These are phyloP conservation scores for Homarus gammarus DNA, from an alignment of 2,888 invertebrate genomes.

Conservation along the genomic window DNA sequence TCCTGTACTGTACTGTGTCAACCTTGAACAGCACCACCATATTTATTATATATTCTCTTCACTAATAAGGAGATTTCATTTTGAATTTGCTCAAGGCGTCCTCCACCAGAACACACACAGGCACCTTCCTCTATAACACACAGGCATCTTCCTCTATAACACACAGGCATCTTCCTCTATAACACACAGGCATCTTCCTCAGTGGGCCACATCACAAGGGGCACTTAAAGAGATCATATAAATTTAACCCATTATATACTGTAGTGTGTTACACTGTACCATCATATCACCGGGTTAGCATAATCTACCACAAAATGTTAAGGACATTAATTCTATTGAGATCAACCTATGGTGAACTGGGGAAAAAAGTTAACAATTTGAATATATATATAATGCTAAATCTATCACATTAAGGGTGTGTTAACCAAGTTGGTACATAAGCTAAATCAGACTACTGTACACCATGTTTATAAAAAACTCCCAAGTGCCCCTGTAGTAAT, in stretches of 20 bases:
- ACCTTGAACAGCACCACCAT: background rate
- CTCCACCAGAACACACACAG: constrained; percentile 7
- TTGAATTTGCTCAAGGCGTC: constrained; percentile 57
- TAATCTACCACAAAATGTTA: constrained; percentile 15
- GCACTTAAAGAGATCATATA: constrained; percentile 19
- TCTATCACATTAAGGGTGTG: constrained; percentile 58
- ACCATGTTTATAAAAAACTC: background rate
- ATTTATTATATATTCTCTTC: background rate
- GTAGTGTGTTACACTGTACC: constrained; percentile 28
- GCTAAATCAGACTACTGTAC: constrained; percentile 14
- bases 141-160: constrained; percentile 31
- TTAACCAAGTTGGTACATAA: constrained; percentile 30
- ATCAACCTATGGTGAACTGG: constrained; percentile 49
- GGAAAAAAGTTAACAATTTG: constrained; percentile 28
- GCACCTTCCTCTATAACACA: background rate
- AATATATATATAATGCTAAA: constrained; percentile 48
- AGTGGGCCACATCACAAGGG: constrained; percentile 21
- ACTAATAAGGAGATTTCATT: constrained; percentile 12
- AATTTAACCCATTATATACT: constrained; percentile 20
- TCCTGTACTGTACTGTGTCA: constrained; percentile 16
- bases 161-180: background rate
- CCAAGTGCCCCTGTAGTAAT: constrained; percentile 4
- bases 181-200: background rate
- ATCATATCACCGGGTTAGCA: constrained; percentile 25
- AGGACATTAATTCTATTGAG: constrained; percentile 63